Conservation (phyloP, 2,888 invertebrate genomes). For the Lasiommata megera region DNA sequence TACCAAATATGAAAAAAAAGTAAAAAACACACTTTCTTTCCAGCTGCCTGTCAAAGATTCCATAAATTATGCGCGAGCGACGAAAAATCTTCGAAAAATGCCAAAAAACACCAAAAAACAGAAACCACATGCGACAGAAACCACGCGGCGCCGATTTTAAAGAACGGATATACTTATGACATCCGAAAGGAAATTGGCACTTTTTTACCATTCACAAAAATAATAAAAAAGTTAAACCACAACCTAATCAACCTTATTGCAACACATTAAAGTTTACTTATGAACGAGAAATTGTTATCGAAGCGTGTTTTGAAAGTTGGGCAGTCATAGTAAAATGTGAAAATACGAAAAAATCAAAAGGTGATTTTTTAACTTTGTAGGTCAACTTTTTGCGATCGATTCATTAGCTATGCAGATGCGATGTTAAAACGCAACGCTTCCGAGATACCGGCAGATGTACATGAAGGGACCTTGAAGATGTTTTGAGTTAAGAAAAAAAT, state of each 20-base stretch:
- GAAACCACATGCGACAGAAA: slow-evolving; percentile 67
- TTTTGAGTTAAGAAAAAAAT: slow-evolving; percentile 59
- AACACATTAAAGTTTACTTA: slow-evolving; percentile 35
- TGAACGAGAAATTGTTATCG: not conserved
- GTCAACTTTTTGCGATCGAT: slow-evolving; percentile 78
- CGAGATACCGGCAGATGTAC: slow-evolving; percentile 69
- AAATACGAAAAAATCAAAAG: slow-evolving; percentile 35
- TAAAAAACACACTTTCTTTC: slow-evolving; percentile 37
- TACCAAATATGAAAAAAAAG: slow-evolving; percentile 13
- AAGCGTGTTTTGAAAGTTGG: slow-evolving; percentile 11
- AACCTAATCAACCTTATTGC: slow-evolving; percentile 31
- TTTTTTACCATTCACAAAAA: slow-evolving; percentile 56
- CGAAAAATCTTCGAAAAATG: slow-evolving; percentile 57
- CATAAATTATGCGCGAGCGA: slow-evolving; percentile 60
- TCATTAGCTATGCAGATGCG: slow-evolving; percentile 73
- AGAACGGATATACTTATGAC: slow-evolving; percentile 64
- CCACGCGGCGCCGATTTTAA: slow-evolving; percentile 73
- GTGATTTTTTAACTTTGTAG: slow-evolving; percentile 65
- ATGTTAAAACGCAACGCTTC: slow-evolving; percentile 58
- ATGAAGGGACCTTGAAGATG: slow-evolving; percentile 67
- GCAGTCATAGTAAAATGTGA: slow-evolving; percentile 32
- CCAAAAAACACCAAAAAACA: slow-evolving; percentile 50
- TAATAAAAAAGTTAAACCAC: slow-evolving; percentile 7
- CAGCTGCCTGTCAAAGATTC: slow-evolving; percentile 67
- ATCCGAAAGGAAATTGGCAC: slow-evolving; percentile 77